A percentile compares a stretch with the other conserved stretches of the same genome.
These are phyloP conservation scores for Cantharis flavilabris DNA, from an alignment of 2,888 invertebrate species.

Conservation along the genomic window DNA sequence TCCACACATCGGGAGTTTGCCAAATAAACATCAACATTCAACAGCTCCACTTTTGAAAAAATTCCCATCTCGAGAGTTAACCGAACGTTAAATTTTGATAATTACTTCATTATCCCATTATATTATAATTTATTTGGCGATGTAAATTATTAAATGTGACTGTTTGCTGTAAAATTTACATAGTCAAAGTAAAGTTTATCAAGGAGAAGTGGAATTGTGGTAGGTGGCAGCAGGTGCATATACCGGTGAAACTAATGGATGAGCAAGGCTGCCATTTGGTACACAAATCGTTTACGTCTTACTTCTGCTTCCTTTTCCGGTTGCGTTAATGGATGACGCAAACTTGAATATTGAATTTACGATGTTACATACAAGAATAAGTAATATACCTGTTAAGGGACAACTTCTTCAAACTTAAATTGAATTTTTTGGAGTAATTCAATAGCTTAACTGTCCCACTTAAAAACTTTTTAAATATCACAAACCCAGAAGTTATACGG, in stretches of 20 bases:
- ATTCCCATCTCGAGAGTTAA: neutral
- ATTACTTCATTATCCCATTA: neutral
- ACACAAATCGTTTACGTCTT: conserved; percentile 30
- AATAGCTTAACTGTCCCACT: neutral
- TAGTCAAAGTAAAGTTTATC: conserved; percentile 32
- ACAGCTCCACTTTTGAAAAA: neutral
- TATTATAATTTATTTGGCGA: neutral
- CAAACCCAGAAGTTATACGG: neutral
- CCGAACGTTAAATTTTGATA: neutral
- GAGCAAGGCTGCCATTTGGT: conserved; percentile 30
- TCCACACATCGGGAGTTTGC: neutral
- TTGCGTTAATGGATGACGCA: conserved; percentile 30
- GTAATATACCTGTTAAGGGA: conserved; percentile 3
- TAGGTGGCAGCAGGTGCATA: conserved; percentile 31
- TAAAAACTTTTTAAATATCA: neutral
- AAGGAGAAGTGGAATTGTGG: conserved; percentile 31
- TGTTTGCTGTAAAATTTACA: conserved; percentile 28
- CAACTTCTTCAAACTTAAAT: conserved; percentile 24
- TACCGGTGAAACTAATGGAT: conserved; percentile 31
- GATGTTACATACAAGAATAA: conserved; percentile 21
- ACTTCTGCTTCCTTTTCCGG: conserved; percentile 29
- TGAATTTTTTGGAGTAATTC: conserved; percentile 15
- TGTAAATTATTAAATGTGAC: conserved; percentile 26
- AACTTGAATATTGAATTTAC: conserved; percentile 32
- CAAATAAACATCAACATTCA: too few relatives aligned